Percentiles rank a stretch among this genome's conserved stretches.
Conservation (phyloP, 2,113 vertebrate genomes). For the Cervus canadensis region DNA sequence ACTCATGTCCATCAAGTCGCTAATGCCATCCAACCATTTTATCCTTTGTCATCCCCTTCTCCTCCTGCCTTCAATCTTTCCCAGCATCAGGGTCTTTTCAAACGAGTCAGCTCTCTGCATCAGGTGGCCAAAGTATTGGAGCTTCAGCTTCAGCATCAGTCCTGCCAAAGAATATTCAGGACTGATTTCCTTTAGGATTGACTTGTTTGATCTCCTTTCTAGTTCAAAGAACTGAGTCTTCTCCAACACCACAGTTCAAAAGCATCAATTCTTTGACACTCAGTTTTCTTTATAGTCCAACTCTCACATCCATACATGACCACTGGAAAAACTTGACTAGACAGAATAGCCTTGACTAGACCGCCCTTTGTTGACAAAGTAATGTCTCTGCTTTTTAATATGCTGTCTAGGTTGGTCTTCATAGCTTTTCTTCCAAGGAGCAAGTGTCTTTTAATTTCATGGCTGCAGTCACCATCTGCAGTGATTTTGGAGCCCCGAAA, state of each 20-base stretch:
- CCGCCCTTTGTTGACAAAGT: not conserved
- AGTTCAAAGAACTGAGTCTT: not conserved
- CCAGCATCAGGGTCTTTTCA: not conserved
- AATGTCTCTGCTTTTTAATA: not conserved
- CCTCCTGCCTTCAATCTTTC: not conserved
- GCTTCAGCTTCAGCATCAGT: not conserved
- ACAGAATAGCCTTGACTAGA: not conserved
- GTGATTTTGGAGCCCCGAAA: not conserved
- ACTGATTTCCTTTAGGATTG: not conserved
- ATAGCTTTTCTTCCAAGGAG: not conserved
- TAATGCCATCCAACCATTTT: not conserved
- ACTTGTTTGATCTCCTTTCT: not conserved
- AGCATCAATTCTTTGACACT: not conserved
- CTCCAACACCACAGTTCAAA: not conserved
- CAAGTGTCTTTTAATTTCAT: not conserved
- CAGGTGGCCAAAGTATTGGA: not conserved
- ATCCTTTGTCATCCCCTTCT: not conserved
- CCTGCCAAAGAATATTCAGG: not conserved
- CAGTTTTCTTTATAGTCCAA: not conserved
- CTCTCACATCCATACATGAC: not conserved
- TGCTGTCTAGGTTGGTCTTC: not conserved
- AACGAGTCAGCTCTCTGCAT: not conserved
- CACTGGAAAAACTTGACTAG: not conserved
- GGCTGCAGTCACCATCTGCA: not conserved
- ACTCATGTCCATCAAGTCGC: not conserved